Evolutionary conservation across 2,113 vertebrate species (phyloP).

Genomic region (Paradoxurus hermaphroditus): DNA sequence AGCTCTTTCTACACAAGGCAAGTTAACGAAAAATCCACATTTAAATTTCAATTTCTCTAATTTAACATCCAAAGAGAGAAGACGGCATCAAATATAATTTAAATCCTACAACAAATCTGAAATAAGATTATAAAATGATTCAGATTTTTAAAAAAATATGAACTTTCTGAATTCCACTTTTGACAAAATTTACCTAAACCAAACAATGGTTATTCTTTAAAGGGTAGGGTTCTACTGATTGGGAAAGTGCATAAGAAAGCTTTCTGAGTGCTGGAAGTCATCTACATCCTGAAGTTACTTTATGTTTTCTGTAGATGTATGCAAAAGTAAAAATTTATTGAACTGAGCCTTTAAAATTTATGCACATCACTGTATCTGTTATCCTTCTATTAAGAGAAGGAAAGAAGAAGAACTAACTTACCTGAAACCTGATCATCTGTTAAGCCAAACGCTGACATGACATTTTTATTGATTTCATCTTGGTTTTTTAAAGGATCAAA

Average conservation of each 20-base stretch:
- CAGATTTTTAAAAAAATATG: not conserved
- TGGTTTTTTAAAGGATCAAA: constrained; percentile 99
- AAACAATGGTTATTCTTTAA: not conserved
- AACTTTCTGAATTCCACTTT: not conserved
- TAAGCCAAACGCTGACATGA: constrained; percentile 97
- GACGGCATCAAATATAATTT: not conserved
- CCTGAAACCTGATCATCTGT: constrained; percentile 95
- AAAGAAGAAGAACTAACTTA: constrained; percentile 74
- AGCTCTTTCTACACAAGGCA: not conserved
- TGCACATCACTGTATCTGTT: not conserved
- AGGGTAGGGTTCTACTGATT: not conserved
- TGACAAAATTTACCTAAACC: not conserved
- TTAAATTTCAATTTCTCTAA: constrained; percentile 16
- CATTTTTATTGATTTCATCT: constrained; percentile 98
- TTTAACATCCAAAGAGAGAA: not conserved
- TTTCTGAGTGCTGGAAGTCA: not conserved
- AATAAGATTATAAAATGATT: not conserved
- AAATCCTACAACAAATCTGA: not conserved
- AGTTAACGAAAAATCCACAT: constrained; percentile 18
- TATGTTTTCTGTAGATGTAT: not conserved
- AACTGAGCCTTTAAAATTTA: not conserved
- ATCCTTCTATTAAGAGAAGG: not conserved
- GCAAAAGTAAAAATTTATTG: not conserved
- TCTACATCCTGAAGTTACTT: not conserved
- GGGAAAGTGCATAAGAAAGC: not conserved